Base-by-base conservation (phyloP, 1,140 invertebrate genomes). In the Mamestra configurata region DNA sequence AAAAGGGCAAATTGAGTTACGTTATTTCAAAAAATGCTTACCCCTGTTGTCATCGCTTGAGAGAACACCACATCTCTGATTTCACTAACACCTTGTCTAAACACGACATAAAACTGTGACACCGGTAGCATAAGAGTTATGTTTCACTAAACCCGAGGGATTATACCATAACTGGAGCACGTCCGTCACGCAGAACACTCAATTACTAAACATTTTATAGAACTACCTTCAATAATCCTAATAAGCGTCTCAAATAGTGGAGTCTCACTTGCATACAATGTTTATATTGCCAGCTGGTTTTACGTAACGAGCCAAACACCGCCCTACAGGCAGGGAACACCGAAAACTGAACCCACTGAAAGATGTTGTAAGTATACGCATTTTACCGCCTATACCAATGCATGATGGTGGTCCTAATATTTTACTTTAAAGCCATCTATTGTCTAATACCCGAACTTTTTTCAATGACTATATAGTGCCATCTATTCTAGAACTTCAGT, bases 1-100 rank as follows among this genome's bases (percentile, higher is more conserved):
- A 66, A 66, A 11, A 0, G 10, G 2, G 24, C 20, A 68, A 43
- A 46, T 71, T 31, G 49, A 71, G 6, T 4, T 24, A 8, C 24
- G 24, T 8, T 27, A 27, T 43, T 10, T 7, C 11, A 59, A 72
- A 71, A n/a, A 68, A 70, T 49, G 77, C 70, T 89, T 89, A 94
- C 93, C 91, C 89, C 86, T 88, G 85, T 80, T 93, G 90, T 94
- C 92, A 93, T 93, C 89, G 90, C 81, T 87, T 92, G 77, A 90
- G 75, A 31, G 92, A 90, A 81, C 83, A 87, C 92, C 92, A 92
- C 89, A 93, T 93, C 59, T 92, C 88, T 78, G 86, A 82, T 76
- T 82, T 83, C 80, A 87, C 85, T 77, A 90, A 87, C 82, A 91
- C 87, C 82, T 88, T 90, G 79, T 91, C 85, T 77, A 90, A 89